Base-by-base conservation (phyloP, 1,140 invertebrate species). In the Zaprionus gabonicus region DNA sequence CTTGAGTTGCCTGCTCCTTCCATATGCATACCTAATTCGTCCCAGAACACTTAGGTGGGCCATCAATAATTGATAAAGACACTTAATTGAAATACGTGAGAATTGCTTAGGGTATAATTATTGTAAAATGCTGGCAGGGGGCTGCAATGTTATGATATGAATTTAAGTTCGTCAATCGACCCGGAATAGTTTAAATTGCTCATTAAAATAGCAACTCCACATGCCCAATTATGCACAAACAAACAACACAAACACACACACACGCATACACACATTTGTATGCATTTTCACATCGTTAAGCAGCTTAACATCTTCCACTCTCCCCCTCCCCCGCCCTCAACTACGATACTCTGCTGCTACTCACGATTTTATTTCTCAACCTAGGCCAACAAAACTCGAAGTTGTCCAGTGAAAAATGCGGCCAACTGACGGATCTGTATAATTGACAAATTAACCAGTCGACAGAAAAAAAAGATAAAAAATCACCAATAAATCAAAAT, bases 401-500 rank as follows among this genome's bases (percentile, higher is more conserved):
- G 27, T 57, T 36, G 41, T 20, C 44, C 56, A 51, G 13, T 13
- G 41, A 65, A 58, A 76, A 76, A 76, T 53, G 69, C 62, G 74
- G 74, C 55, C 69, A 72, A 66, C 27, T 59, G 62, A 72, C 59
- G 59, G 31, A 70, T 76, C 68, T 71, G 73, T 72, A 71, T 72
- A 71, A 76, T 76, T 76, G 74, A 44, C 68, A 76, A 72, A 64
- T 75, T 75, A 76, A 76, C 60, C 20, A 66, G 3, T 4, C 27
- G 31, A 51, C 38, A 59, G 51, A 71, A 23, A 63, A 41, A 64
- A 34, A 2, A 59, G 27, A 63, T 46, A 63, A 74, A 74, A 44
- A 41, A 28, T 65, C 60, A 71, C 27, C 62, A 72, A 76, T 76
- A 71, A 72, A 72, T 76, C 69, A 76, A 71, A 76, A 64, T 46